Percentiles rank a stretch among this genome's conserved stretches.
Evolutionary conservation across 2,113 vertebrate species (phyloP).

Genomic region (Otus sunia): DNA sequence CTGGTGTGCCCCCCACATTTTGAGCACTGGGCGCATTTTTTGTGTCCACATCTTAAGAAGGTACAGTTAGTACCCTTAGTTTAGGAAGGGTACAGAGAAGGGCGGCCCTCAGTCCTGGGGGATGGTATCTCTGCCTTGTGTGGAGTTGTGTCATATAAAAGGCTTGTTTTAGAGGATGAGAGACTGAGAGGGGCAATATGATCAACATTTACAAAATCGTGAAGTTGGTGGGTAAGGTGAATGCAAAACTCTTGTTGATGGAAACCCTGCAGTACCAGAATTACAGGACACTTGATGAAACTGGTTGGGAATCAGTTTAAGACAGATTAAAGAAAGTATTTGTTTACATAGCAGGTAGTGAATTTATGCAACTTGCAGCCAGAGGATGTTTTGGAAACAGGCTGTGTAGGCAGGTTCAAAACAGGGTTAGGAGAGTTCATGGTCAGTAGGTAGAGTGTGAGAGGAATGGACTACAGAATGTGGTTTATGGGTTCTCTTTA

Average conservation of each 20-base stretch:
- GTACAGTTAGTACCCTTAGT: background rate
- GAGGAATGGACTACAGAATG: background rate
- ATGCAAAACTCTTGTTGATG: background rate
- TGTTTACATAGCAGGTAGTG: constrained; percentile 34
- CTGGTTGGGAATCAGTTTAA: constrained; percentile 20
- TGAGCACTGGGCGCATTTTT: background rate
- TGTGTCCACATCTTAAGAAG: background rate
- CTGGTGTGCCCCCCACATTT: background rate
- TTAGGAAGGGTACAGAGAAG: background rate
- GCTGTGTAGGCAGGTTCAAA: background rate
- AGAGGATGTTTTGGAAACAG: constrained; percentile 54
- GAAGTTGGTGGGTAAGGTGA: background rate
- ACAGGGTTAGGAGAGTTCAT: background rate
- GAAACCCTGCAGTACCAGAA: background rate
- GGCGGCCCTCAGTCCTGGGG: background rate
- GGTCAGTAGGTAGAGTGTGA: background rate
- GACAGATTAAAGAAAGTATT: constrained; percentile 14
- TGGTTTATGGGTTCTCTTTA: background rate
- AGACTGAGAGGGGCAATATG: background rate
- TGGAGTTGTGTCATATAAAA: background rate
- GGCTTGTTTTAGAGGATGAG: background rate
- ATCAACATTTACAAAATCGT: background rate
- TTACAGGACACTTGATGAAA: constrained; percentile 11
- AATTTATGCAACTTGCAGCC: constrained; percentile 22
- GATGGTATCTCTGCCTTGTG: accelerated